phyloP scores from a whole-genome alignment of 35 echinoderm and acorn worm genomes.

The Heliocidaris erythrogramma region DNA sequence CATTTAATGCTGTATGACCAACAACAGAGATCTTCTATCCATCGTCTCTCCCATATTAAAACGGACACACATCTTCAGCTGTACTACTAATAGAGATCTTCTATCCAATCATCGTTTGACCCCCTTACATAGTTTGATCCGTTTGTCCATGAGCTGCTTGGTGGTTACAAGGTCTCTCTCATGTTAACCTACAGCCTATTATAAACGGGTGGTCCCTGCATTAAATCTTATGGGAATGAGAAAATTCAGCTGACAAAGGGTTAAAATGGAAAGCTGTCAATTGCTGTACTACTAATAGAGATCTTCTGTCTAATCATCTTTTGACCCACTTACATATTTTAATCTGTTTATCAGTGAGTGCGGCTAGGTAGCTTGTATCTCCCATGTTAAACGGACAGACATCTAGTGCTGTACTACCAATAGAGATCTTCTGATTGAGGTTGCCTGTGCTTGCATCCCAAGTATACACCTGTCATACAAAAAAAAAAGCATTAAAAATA shows the following conservation, averaged over 20 bases:
- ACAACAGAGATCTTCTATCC: no score
- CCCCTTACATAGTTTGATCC: slow-evolving; percentile 62
- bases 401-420: slow-evolving; percentile 74
- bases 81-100: no score
- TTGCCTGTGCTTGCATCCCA: slow-evolving; percentile 80
- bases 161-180: slow-evolving; percentile 47
- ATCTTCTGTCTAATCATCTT: not conserved
- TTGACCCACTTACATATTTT: slow-evolving; percentile 62
- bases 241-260: no score
- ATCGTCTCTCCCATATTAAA: no score
- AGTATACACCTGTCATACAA: slow-evolving; percentile 54
- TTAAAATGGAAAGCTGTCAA: no score
- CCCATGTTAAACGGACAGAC: slow-evolving; percentile 77
- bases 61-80: no score
- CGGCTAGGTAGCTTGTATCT: slow-evolving; percentile 63
- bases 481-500: not conserved
- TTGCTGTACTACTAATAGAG: no score
- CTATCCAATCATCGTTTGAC: not conserved
- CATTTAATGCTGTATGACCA: no score
- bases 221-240: no score
- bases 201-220: no score
- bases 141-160: slow-evolving; percentile 81
- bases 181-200: not conserved
- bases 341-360: slow-evolving; percentile 83
- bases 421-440: slow-evolving; percentile 63